Base-by-base conservation (phyloP, 2,797 vertebrate genomes). In the Lutra lutra region DNA sequence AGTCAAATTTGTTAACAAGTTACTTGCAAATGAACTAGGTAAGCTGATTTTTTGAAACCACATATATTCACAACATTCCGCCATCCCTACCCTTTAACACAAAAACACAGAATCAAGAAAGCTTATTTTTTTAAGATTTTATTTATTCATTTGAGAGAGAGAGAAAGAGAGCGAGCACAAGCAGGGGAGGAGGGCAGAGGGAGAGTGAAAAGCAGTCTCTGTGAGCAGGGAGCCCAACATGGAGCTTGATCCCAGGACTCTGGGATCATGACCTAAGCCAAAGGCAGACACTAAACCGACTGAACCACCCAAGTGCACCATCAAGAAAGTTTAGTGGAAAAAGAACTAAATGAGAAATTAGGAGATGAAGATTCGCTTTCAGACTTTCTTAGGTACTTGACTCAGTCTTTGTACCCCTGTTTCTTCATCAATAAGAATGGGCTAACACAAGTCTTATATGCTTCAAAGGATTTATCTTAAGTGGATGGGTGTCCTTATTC, bases 261-360 rank as follows among this genome's bases (percentile, higher is more conserved):
- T 20, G 27, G 64, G n/a, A 35, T 68, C 66, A 20, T 68, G n/a
- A 68, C 66, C 66, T 10, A 11, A 35, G n/a, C 66, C 18, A 11
- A 68, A 68, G n/a, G 66, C 66, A 68, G 66, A 68, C 2, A 9
- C 66, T 18, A 10, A 68, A 68, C n/a, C 0, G 2, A 68, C 4
- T 35, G n/a, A 68, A n/a, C 66, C 18, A 21, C 66, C 66, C 7
- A 68, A 35, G n/a, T 9, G 3, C n/a, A 10, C 7, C n/a, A 68
- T 11, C n/a, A 38, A 20, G 18, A 38, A 68, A 35, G 17, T 77
- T 79, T 70, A 75, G 38, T 84, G 20, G n/a, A 86, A 77, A 73
- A 62, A 91, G 29, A 92, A 78, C 7, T 75, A 73, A 18, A 80
- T 89, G 80, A 93, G 25, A 87, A 90, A 73, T 85, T 70, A 88